phyloP scores from a whole-genome alignment of 1,140 invertebrate genomes.

The Pachypsylla venusta region DNA sequence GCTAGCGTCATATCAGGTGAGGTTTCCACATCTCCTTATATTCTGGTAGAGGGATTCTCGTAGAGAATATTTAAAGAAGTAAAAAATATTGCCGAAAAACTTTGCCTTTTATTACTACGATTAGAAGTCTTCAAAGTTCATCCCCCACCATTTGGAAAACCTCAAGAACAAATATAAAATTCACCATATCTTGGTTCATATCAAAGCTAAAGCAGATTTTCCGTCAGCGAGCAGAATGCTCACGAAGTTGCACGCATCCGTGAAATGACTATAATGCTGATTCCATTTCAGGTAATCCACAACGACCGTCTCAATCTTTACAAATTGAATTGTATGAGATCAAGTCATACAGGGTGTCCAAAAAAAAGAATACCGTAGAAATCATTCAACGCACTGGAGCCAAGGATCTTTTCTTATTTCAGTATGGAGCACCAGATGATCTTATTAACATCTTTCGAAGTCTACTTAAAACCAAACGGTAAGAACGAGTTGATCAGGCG shows the following conservation, averaged over 20 bases:
- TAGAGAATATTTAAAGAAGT: too few species aligned
- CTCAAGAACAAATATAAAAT: background rate
- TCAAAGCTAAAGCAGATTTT: background rate
- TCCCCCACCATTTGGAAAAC: background rate
- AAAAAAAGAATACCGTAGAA: conserved; percentile 2
- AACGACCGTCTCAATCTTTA: background rate
- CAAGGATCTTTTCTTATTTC: conserved; percentile 1
- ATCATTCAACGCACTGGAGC: background rate
- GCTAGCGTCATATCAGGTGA: background rate
- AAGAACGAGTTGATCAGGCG: too few species aligned
- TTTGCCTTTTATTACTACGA: background rate
- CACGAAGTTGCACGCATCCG: background rate
- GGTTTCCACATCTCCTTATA: background rate
- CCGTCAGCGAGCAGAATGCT: background rate
- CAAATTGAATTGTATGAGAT: background rate
- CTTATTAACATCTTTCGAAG: background rate
- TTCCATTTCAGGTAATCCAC: background rate
- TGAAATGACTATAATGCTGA: background rate
- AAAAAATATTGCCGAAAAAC: too few species aligned
- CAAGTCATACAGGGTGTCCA: conserved; percentile 1
- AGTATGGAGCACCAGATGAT: background rate
- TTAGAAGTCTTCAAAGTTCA: background rate
- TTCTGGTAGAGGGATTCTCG: background rate
- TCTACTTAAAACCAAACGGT: conserved; percentile 1
- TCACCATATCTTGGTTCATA: background rate